Evolutionary conservation across 2,797 vertebrate species (phyloP), one percentile per base, ranked within the genome.

Genomic region (Margarornis squamiger): DNA sequence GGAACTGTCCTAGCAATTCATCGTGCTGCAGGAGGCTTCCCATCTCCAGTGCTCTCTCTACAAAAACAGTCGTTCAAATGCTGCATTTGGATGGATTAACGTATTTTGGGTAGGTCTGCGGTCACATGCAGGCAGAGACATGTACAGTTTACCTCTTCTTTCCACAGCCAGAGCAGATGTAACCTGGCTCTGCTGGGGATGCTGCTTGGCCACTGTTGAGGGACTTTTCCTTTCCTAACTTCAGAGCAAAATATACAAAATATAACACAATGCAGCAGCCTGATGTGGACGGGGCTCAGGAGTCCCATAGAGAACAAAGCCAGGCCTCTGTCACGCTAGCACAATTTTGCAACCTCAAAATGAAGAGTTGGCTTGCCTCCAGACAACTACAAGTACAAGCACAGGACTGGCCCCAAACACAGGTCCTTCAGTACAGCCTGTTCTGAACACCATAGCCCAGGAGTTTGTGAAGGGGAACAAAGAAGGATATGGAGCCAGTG

Each of bases 391-490:
- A 92, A 95, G 91, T 18, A 82, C 65, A 78, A 89, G 67, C 77
- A 95, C 54, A 83, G 85, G 93, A 77, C 17, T 3, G 75, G 87
- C 57, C 88, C 61, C 81, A 92, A 92, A 95, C 71, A 90, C 72
- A 74, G 0, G 13, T 74, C 82, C 85, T 90, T 91, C 87, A 54
- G 94, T 65, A 96, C 95, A 93, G 68, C 8, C 85, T 95, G 96
- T 95, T 91, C 94, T 29, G 68, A 91, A 92, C 75, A 63, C 54
- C 86, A 73, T 54, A 86, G 83, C 4, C 0, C 76, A 94, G 66
- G 51, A 10, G 1, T 41, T 70, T 66, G 73, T 59, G 73, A 75
- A 62, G 39, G 27, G 26, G n/a, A 91, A 87, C 75, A 90, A 94
- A 91, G 62, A 19, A 61, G 3, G 34, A 58, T 17, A 74, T 0